A percentile compares a stretch with the other conserved stretches of the same genome.
These are phyloP conservation scores for Drosophila mulleri DNA, from an alignment of 2,888 invertebrate species.

Conservation along the genomic window DNA sequence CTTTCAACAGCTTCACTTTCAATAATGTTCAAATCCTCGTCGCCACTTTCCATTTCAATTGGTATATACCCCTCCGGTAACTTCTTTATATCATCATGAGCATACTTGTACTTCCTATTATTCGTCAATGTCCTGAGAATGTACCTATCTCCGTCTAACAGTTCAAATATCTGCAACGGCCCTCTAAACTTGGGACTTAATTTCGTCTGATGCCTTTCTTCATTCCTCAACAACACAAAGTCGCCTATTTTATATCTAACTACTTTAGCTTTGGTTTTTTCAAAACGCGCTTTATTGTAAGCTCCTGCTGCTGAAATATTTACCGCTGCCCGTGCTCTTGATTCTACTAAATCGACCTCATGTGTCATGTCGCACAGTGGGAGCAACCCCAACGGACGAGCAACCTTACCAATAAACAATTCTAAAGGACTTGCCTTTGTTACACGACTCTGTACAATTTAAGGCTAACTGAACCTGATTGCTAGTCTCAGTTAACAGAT, in stretches of 20 bases:
- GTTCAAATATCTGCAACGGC: no score
- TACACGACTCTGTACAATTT: not conserved
- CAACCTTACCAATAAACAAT: not conserved
- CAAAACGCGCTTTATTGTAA: not conserved
- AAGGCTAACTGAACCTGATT: not conserved
- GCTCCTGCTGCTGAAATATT: not conserved
- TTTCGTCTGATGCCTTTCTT: not conserved
- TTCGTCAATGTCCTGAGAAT: not conserved
- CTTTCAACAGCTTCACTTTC: no score
- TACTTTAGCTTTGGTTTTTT: not conserved
- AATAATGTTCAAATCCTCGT: no score
- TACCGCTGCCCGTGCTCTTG: not conserved
- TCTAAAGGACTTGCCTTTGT: not conserved
- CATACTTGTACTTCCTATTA: no score
- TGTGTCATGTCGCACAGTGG: not conserved
- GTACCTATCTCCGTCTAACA: not conserved
- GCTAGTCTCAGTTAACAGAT: not conserved
- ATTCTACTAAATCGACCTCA: not conserved
- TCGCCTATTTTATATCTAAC: not conserved
- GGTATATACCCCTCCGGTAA: not conserved
- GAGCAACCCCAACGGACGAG: not conserved
- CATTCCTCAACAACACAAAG: conserved; percentile 1
- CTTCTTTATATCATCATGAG: no score
- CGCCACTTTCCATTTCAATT: not conserved
- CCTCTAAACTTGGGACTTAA: no score